These are phyloP conservation scores for Leptoteleia sp. DNA, from an alignment of 1,140 invertebrate species.

Conservation along the genomic window DNA sequence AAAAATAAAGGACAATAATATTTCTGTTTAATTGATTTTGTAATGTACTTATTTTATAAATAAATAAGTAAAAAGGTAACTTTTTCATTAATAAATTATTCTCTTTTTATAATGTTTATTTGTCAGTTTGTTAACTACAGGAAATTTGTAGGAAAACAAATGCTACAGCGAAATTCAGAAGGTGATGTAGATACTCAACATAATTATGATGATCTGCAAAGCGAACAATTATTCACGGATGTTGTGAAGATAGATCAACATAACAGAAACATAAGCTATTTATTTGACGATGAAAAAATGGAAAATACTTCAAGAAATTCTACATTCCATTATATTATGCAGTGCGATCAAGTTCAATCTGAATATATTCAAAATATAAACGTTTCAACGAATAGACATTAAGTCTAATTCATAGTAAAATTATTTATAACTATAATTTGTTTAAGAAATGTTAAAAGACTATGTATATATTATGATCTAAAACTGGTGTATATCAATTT, in stretches of 20 bases:
- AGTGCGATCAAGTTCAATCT: conserved; percentile 1
- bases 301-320: conserved; percentile 8
- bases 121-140: too few relatives aligned
- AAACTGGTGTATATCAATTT: too few relatives aligned
- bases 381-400: conserved; percentile 12
- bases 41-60: too few relatives aligned
- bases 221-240: conserved; percentile 20
- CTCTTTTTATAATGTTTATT: too few relatives aligned
- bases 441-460: too few relatives aligned
- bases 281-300: conserved; percentile 12
- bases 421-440: too few relatives aligned
- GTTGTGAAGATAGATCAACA: conserved; percentile 11
- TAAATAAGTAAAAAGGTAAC: too few relatives aligned
- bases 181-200: conserved; percentile 3
- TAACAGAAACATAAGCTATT: conserved; percentile 16
- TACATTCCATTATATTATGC: conserved; percentile 26
- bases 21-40: too few relatives aligned
- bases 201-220: conserved; percentile 29
- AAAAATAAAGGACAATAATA: too few relatives aligned
- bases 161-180: conserved; percentile 14
- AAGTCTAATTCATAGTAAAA: conserved; percentile 1
- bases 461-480: too few relatives aligned
- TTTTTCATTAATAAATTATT: too few relatives aligned
- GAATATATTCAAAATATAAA: conserved; percentile 13
- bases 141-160: conserved; percentile 41